phyloP scores from a whole-genome alignment of 2,888 invertebrate species.

The Aphidoletes aphidimyza region DNA sequence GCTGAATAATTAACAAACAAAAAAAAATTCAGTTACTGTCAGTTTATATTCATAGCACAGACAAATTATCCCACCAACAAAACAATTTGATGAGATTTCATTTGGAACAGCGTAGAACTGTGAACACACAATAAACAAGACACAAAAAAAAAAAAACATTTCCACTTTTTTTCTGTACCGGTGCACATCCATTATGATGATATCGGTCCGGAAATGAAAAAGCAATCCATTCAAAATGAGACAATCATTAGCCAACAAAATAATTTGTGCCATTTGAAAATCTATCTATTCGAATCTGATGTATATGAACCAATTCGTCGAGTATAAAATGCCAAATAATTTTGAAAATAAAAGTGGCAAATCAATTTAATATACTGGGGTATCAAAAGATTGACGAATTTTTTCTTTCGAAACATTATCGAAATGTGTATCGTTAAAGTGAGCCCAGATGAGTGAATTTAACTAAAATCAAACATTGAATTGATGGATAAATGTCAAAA shows the following conservation, averaged over 20 bases:
- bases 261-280: neutral
- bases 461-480: neutral
- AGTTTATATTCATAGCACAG: no score
- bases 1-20: neutral
- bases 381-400: no score
- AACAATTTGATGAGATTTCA: neutral
- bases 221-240: neutral
- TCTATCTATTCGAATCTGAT: no score
- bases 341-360: no score
- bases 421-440: no score
- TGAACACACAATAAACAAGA: conserved; percentile 9
- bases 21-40: neutral
- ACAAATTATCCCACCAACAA: no score
- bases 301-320: no score
- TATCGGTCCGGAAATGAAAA: neutral
- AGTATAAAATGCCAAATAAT: no score
- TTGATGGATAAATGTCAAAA: neutral
- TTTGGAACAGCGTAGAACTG: neutral
- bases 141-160: neutral
- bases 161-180: neutral
- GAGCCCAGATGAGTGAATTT: no score
- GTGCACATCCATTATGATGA: conserved; percentile 26
- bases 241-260: neutral
- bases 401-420: no score
- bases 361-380: no score